Evolutionary conservation across 2,888 invertebrate species (phyloP).

Genomic region (Girardia tigrina): DNA sequence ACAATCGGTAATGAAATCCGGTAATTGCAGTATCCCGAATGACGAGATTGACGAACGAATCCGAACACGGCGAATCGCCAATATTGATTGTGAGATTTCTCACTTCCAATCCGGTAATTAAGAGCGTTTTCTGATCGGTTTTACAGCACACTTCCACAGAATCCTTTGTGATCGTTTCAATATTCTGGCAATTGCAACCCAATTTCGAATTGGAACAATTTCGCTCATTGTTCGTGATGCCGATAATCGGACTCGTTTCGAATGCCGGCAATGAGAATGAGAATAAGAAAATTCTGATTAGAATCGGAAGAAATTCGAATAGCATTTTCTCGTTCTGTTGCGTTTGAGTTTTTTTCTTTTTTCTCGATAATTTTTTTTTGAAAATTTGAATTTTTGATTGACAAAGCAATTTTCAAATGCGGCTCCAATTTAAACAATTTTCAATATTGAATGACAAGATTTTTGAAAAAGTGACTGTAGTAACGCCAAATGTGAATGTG

Average conservation of each 20-base stretch:
- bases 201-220: not conserved
- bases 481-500: not conserved
- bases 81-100: not conserved
- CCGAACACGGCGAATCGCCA: not conserved
- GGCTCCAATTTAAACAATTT: not conserved
- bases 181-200: slow-evolving; percentile 1
- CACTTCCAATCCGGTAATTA: not conserved
- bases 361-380: too few relatives aligned
- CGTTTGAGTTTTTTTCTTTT: too few relatives aligned
- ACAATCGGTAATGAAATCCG: not conserved
- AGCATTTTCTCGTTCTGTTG: too few relatives aligned
- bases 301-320: not conserved
- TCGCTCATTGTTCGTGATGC: not conserved
- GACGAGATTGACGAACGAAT: not conserved
- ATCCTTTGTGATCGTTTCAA: not conserved
- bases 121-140: not conserved
- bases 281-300: not conserved
- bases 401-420: slow-evolving; percentile 1
- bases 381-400: slow-evolving; percentile 14
- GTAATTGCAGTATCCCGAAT: not conserved
- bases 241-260: not conserved
- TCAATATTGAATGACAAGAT: slow-evolving; percentile 23
- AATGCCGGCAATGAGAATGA: too few relatives aligned
- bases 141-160: not conserved
- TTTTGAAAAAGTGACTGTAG: not conserved